These are phyloP conservation scores for Calliphora vicina DNA, from an alignment of 1,140 invertebrate species.

Conservation along the genomic window DNA sequence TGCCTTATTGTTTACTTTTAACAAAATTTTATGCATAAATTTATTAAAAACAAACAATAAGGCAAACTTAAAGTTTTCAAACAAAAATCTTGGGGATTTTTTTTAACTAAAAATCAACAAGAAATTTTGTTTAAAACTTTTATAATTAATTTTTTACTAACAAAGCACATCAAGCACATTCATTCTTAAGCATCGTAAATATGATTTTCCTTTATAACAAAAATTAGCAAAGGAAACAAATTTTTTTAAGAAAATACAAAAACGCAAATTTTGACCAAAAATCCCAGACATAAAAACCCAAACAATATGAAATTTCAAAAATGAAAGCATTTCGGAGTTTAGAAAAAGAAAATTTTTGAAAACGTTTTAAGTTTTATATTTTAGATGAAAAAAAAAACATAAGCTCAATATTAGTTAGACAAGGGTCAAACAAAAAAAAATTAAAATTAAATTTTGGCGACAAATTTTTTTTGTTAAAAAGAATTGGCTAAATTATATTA, in stretches of 20 bases:
- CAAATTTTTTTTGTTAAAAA: background rate
- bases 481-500: background rate
- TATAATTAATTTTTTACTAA: background rate
- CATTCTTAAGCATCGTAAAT: background rate
- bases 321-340: background rate
- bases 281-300: background rate
- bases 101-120: background rate
- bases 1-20: conserved; percentile 40
- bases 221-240: background rate
- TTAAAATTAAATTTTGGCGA: no score
- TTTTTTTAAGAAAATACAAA: background rate
- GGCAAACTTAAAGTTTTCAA: conserved; percentile 15
- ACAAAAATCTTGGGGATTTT: background rate
- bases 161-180: background rate
- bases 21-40: conserved; percentile 21
- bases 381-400: background rate
- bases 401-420: background rate
- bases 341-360: background rate
- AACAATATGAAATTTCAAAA: background rate
- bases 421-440: no score
- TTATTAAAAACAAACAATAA: conserved; percentile 15
- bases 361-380: background rate
- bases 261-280: background rate
- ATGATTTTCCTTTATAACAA: background rate
- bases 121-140: conserved; percentile 24